Evolutionary conservation across 2,888 invertebrate genomes (phyloP), one percentile per base, ranked within the genome.

Genomic region (Xanthostigma xanthostigma): DNA sequence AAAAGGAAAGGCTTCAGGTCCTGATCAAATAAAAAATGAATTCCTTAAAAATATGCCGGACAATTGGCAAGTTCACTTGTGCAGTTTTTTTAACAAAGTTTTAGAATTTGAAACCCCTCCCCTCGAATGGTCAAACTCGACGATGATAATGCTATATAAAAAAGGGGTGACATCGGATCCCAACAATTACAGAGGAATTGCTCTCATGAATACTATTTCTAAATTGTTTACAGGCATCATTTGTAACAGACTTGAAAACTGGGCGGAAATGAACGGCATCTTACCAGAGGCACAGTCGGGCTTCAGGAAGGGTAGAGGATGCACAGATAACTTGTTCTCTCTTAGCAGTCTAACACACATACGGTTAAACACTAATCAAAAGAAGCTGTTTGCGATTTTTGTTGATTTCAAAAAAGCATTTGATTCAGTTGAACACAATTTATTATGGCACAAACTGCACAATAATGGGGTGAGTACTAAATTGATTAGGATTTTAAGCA

Each of bases 181-280:
- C 9, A 49, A 49, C 14, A 49, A 49, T 17, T 49, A 49, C 38
- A 41, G 46, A 33, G 49, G 49, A 36, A 46, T 49, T 14, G 45
- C 46, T 41, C 14, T 46, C 41, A 42, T 48, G 9, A 50, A 47
- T 27, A 44, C 46, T 10, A 17, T 38, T n/a, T 41, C 41, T 6
- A 48, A 50, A 47, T 27, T 50, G 14, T 35, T 50, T 10, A 50
- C 50, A 44, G 38, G 36, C 14, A 48, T 48, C 33, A 35, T 48
- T 14, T 44, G 41, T 34, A 39, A 33, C 33, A 41, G 44, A 42
- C 36, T 48, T 13, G 38, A 48, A 44, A 14, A 9, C 11, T 50
- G 50, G 50, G 13, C 37, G n/a, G 50, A 50, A 50, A 42, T 38
- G n/a, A 36, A 12, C 11, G 43, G 39, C 10, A 41, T 50, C 10